Evolutionary conservation across 2,888 invertebrate genomes (phyloP).

Genomic region (Rhagium mordax): DNA sequence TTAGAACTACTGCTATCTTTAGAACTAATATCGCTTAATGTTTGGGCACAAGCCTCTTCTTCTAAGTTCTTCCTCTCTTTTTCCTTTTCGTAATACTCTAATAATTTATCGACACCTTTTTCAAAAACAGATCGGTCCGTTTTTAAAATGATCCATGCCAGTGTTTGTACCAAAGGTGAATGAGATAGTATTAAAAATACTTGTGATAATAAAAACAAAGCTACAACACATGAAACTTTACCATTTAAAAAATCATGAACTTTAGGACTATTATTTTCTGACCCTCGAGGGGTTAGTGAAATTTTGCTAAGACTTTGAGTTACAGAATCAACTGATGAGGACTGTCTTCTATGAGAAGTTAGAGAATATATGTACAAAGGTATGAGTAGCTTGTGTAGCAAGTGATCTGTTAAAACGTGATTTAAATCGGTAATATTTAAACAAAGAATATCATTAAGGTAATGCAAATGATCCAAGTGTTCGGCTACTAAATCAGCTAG

Average conservation of each 20-base stretch:
- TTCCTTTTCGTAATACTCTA: slow-evolving; percentile 65
- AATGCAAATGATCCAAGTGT: slow-evolving; percentile 97
- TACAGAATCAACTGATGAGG: slow-evolving; percentile 74
- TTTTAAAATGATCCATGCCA: slow-evolving; percentile 92
- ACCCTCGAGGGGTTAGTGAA: slow-evolving; percentile 38
- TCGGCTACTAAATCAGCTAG: slow-evolving; percentile 96
- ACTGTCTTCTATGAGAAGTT: slow-evolving; percentile 69
- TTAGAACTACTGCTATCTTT: slow-evolving; percentile 60
- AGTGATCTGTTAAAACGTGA: slow-evolving; percentile 93
- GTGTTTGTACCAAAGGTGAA: slow-evolving; percentile 89
- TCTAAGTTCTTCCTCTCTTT: slow-evolving; percentile 50
- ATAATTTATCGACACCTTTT: slow-evolving; percentile 66
- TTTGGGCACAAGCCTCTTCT: slow-evolving; percentile 51
- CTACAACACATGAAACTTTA: slow-evolving; percentile 90
- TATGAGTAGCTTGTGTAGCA: slow-evolving; percentile 92
- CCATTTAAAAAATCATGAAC: slow-evolving; percentile 58
- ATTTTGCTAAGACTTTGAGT: slow-evolving; percentile 70
- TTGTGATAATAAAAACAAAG: slow-evolving; percentile 92
- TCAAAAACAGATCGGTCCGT: slow-evolving; percentile 75
- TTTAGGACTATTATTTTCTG: slow-evolving; percentile 61
- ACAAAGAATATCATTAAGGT: slow-evolving; percentile 95
- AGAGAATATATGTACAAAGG: slow-evolving; percentile 96
- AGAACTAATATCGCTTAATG: slow-evolving; percentile 51
- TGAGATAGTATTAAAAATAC: slow-evolving; percentile 96
- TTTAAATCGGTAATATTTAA: slow-evolving; percentile 94